Evolutionary conservation across 2,888 invertebrate species (phyloP).

Genomic region (Apotomis betuletana): DNA sequence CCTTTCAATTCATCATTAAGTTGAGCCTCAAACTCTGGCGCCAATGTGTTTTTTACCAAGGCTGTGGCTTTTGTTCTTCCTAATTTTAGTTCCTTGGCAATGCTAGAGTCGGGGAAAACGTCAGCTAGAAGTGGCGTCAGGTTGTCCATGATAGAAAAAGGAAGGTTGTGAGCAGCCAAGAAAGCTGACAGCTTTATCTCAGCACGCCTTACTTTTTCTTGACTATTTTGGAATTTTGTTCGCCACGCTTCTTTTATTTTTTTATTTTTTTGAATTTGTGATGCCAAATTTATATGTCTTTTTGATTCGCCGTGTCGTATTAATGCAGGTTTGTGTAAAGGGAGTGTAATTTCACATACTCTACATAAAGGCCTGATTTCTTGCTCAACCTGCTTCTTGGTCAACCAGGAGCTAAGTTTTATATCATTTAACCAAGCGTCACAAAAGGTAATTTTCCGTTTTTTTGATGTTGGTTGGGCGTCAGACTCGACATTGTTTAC

Average conservation of each 20-base stretch:
- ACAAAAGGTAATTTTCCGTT: neutral
- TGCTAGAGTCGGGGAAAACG: too few species aligned
- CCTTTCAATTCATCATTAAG: neutral
- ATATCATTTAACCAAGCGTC: constrained; percentile 2
- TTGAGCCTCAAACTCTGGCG: neutral
- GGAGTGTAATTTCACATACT: constrained; percentile 1
- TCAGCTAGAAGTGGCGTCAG: too few species aligned
- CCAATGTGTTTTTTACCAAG: too few species aligned
- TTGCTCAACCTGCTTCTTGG: neutral
- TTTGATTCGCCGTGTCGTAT: neutral
- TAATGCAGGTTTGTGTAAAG: constrained; percentile 1
- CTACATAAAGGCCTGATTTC: neutral
- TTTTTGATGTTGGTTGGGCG: neutral
- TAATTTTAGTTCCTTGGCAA: too few species aligned
- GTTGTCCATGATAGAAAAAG: neutral
- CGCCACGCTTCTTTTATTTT: constrained; percentile 7
- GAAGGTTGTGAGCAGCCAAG: neutral
- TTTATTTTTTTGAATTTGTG: constrained; percentile 1
- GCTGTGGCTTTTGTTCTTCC: too few species aligned
- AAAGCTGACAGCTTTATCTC: constrained; percentile 3
- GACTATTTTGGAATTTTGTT: neutral
- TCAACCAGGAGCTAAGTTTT: constrained; percentile 8
- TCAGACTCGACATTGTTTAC: neutral
- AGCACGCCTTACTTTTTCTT: constrained; percentile 7
- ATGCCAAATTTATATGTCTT: neutral